A percentile compares a stretch with the other conserved stretches of the same genome.
Evolutionary conservation across 2,888 invertebrate species (phyloP).

Genomic region (Oligia latruncula): DNA sequence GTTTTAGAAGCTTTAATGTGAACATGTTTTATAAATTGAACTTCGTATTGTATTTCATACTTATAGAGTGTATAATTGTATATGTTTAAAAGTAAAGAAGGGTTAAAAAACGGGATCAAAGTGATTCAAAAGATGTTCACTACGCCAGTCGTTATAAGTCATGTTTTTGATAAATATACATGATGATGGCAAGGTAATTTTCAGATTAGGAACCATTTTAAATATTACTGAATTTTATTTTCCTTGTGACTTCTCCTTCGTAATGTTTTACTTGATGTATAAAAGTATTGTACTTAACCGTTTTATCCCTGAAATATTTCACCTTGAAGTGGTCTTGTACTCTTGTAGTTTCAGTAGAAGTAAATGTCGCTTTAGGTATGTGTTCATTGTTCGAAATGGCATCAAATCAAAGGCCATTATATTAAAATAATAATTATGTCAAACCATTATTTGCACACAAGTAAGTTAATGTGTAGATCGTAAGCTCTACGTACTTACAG

Average conservation of each 20-base stretch:
- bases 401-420: slow-evolving; percentile 35
- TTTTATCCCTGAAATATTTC: slow-evolving; percentile 11
- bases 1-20: slow-evolving; percentile 83
- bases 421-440: slow-evolving; percentile 20
- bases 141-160: slow-evolving; percentile 37
- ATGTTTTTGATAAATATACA: slow-evolving; percentile 61
- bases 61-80: slow-evolving; percentile 61
- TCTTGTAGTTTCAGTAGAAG: slow-evolving; percentile 40
- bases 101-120: slow-evolving; percentile 61
- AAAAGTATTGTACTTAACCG: slow-evolving; percentile 43
- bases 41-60: slow-evolving; percentile 69
- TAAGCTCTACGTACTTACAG: slow-evolving; percentile 58
- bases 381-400: slow-evolving; percentile 48
- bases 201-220: slow-evolving; percentile 13
- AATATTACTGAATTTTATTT: slow-evolving; percentile 18
- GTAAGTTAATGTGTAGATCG: slow-evolving; percentile 52
- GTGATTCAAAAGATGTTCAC: slow-evolving; percentile 37
- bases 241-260: slow-evolving; percentile 1
- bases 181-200: slow-evolving; percentile 27
- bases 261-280: slow-evolving; percentile 9
- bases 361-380: slow-evolving; percentile 36
- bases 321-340: slow-evolving; percentile 24
- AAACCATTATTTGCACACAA: slow-evolving; percentile 39
- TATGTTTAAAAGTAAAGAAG: slow-evolving; percentile 59
- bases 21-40: slow-evolving; percentile 76